A percentile compares a stretch with the other conserved stretches of the same genome.
phyloP scores from a whole-genome alignment of 2,113 vertebrate species.

The Alethe diademata region DNA sequence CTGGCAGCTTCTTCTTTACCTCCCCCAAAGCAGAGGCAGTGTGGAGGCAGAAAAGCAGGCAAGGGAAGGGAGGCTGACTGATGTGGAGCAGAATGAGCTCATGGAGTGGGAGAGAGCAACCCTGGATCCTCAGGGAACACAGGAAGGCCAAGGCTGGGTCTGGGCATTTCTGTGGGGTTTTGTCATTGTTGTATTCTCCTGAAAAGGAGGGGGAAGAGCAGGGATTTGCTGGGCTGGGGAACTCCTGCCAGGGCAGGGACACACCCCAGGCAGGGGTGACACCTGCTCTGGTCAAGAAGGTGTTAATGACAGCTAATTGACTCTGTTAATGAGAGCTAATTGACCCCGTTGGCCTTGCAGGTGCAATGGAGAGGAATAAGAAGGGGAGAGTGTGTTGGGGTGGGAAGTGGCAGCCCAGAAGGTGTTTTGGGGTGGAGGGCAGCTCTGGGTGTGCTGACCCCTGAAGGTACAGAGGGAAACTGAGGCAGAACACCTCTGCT shows the following conservation, averaged over 20 bases:
- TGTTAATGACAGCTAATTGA: neutral
- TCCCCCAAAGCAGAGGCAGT: neutral
- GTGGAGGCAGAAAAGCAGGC: neutral
- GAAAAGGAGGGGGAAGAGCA: neutral
- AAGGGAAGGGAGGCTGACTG: neutral
- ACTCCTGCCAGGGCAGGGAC: neutral
- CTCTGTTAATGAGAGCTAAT: neutral
- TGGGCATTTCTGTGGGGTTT: neutral
- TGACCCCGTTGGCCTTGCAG: neutral
- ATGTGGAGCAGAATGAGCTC: neutral
- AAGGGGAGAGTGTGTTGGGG: neutral
- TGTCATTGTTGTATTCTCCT: rapidly evolving
- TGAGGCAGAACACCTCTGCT: neutral
- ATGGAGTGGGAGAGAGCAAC: rapidly evolving
- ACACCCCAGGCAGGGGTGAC: neutral
- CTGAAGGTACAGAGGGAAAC: neutral
- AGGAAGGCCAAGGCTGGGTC: neutral
- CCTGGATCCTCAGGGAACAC: neutral
- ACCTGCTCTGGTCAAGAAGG: neutral
- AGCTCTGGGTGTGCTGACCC: neutral
- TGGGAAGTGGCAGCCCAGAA: rapidly evolving
- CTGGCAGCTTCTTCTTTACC: neutral
- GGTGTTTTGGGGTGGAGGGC: neutral
- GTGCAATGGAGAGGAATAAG: neutral
- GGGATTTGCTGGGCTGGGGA: neutral